Percentiles rank a stretch among this genome's conserved stretches.
phyloP scores from a whole-genome alignment of 2,113 vertebrate species.

The Tragelaphus imberbis region DNA sequence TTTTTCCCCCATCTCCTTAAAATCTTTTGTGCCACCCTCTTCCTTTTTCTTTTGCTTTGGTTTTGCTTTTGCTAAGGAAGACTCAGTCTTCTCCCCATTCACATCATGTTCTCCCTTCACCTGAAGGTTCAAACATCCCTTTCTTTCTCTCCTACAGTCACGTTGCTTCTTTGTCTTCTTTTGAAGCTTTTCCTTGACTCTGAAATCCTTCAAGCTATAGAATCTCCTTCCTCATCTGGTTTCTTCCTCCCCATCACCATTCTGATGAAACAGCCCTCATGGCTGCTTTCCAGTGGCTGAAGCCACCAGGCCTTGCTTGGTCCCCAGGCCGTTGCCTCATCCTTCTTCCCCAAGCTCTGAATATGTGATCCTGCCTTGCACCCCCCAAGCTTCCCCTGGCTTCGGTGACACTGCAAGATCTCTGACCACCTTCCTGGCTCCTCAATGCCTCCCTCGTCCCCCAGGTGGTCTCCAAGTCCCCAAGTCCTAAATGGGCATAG shows the following conservation, averaged over 20 bases:
- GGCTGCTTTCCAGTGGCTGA: neutral
- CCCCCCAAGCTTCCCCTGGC: neutral
- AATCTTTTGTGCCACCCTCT: neutral
- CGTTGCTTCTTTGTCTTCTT: neutral
- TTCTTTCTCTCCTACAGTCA: neutral
- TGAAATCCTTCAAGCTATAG: neutral
- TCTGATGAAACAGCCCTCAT: neutral
- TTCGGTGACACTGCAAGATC: neutral
- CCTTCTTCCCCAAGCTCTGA: neutral
- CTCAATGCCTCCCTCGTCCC: neutral
- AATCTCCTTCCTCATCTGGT: neutral
- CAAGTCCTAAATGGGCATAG: neutral
- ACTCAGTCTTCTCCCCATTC: neutral
- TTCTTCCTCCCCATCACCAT: neutral
- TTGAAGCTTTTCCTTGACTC: neutral
- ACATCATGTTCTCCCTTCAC: neutral
- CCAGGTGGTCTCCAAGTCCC: neutral
- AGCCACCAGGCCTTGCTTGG: neutral
- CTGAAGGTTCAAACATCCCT: neutral
- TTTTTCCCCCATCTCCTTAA: neutral
- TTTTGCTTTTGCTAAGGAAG: neutral
- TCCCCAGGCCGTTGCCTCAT: neutral
- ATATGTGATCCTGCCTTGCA: neutral
- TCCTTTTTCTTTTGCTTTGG: neutral
- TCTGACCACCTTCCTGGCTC: neutral